Base-by-base conservation (phyloP, 2,113 vertebrate genomes). In the Callorhinus ursinus region DNA sequence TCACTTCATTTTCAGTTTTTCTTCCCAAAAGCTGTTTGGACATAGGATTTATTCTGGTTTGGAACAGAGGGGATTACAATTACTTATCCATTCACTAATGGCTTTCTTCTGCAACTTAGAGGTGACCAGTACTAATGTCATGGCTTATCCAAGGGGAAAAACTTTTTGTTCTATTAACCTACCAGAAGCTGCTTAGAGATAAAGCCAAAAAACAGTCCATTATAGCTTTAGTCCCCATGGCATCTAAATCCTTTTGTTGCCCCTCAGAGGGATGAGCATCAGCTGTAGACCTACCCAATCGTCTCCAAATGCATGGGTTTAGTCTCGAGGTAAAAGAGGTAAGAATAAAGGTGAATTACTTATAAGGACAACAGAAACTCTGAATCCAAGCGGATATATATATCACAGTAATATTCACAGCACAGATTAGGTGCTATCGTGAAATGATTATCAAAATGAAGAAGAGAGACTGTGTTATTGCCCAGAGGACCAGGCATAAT, bases 41-140 rank as follows among this genome's bases (percentile, higher is more conserved):
- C 81, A 90, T 85, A 87, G 46, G 63, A 82, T 96, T 96, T 96
- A 89, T 97, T 90, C 83, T 96, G 59, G 15, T 85, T 93, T 90
- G 57, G 21, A 96, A 95, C 31, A 77, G 21, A 61, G 63, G 42
- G 24, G 61, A 96, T 98, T 96, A 94, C 88, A 85, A 92, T 92
- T 88, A 88, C 46, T 96, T 96, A 74, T 69, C 76, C 33, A 19
- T 53, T 88, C 33, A 31, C 65, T 95, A 92, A 80, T 5, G 51
- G 55, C 39, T 96, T 80, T 96, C 85, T 94, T 90, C 71, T 82
- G 79, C 81, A 94, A 36, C 88, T 87, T 69, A 93, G 74, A 95
- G 39, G 61, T 71, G 65, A 85, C 46, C 76, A 76, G 24, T 69
- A 90, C 57, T 72, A 84, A 82, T 53, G n/a, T 33, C 7, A 3